Conservation (phyloP, 2,888 invertebrate genomes). For the Plebejus argus region DNA sequence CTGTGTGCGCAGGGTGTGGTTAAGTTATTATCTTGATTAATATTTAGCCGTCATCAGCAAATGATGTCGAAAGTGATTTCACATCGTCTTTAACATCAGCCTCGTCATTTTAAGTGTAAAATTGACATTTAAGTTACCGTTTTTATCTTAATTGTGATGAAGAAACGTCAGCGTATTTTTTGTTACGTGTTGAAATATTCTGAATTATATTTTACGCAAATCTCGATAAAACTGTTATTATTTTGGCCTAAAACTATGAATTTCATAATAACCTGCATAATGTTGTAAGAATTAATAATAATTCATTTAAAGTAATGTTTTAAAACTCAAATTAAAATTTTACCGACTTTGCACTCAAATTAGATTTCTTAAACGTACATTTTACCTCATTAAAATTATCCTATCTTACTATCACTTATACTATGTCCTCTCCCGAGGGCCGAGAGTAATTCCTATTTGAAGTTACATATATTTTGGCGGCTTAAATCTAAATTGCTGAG, state of each 20-base stretch:
- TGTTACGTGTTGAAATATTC: not conserved
- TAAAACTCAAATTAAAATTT: too few relatives aligned
- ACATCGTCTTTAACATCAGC: not conserved
- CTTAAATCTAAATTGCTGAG: too few relatives aligned
- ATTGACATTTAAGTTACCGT: constrained; percentile 10
- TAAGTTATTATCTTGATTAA: constrained; percentile 1
- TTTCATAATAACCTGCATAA: too few relatives aligned
- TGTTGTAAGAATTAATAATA: too few relatives aligned
- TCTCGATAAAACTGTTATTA: too few relatives aligned
- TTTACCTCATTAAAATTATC: too few relatives aligned
- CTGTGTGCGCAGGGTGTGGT: not conserved
- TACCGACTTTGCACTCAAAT: too few relatives aligned
- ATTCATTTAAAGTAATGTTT: too few relatives aligned
- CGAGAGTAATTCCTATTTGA: not conserved
- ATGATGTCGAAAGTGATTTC: constrained; percentile 12
- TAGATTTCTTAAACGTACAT: too few relatives aligned
- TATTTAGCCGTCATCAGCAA: not conserved
- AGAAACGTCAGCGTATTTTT: not conserved
- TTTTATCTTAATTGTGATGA: constrained; percentile 3
- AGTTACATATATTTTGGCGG: not conserved
- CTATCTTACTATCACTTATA: not conserved
- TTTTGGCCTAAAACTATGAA: too few relatives aligned
- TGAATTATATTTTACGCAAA: not conserved
- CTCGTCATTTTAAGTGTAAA: constrained; percentile 16
- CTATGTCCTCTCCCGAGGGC: not conserved